Base-by-base conservation (phyloP, 2,888 invertebrate species). In the Lysandra bellargus region DNA sequence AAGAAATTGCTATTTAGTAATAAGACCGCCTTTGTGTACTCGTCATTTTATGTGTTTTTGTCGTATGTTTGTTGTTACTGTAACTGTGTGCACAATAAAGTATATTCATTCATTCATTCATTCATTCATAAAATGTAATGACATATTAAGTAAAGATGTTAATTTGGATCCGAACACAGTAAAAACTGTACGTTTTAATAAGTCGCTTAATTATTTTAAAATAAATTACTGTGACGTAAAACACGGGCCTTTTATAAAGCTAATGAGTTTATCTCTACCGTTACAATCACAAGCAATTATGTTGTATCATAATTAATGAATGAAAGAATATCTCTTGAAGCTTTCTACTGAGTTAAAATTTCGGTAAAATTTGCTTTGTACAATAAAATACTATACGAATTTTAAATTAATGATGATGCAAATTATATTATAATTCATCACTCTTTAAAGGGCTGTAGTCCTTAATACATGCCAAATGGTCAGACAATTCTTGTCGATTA, bases 181-280 rank as follows among this genome's bases (percentile, higher is more conserved):
- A 3, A 44, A 23, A 23, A 23, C 9, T 44, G 40, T 44, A 30
- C 12, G 23, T 69, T 69, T 30, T 1, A 69, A 69, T n/a, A 49
- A 75, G 30, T 23, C 23, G 14, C 75, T 9, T 44, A 49, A 75
- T 30, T 75, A 49, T 49, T 49, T 49, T 49, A 75, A 49, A 30
- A 5, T 12, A 30, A 49, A 75, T 75, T 1, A 75, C 53, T 49
- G 87, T 84, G 86, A 84, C 81, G 85, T 83, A 9, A 57, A 9
- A 49, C 49, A 76, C 23, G 9, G 12, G 73, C 37, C 37, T 44
- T 30, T 76, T 53, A 57, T 53, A 57, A 76, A 76, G 76, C 12
- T 76, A 76, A 53, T 57, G 57, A 76, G 76, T 17, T 76, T 57
- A 76, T 49, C 17, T 57, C 14, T 33, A 0, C 30, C 37, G 14